These are phyloP conservation scores for Toxonevra muliebris DNA, from an alignment of 2,888 invertebrate genomes.

Conservation along the genomic window DNA sequence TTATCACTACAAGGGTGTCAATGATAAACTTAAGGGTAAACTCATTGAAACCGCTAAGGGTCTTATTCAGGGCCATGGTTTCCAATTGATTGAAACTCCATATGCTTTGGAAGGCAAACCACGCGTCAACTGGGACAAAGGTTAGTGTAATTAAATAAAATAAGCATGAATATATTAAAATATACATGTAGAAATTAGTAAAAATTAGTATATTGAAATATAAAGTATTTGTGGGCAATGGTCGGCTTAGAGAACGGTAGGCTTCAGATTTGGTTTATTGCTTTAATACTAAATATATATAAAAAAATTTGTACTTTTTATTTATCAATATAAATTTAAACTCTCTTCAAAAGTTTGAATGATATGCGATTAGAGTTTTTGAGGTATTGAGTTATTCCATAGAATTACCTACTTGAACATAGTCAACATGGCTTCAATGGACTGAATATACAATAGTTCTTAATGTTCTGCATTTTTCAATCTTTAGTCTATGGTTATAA, in stretches of 20 bases:
- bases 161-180: background rate
- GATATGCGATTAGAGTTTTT: no score
- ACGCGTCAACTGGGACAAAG: constrained; percentile 83
- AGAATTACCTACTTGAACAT: no score
- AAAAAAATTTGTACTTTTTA: no score
- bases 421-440: no score
- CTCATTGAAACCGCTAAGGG: constrained; percentile 72
- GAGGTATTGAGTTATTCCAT: no score
- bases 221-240: background rate
- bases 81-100: constrained; percentile 75
- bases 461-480: no score
- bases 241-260: background rate
- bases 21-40: constrained; percentile 69
- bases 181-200: background rate
- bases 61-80: constrained; percentile 74
- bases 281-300: background rate
- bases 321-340: no score
- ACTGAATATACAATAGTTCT: no score
- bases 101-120: constrained; percentile 82
- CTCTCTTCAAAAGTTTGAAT: no score
- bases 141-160: constrained; percentile 54
- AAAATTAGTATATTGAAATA: background rate
- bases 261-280: no score
- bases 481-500: no score
- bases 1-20: constrained; percentile 78